phyloP scores from a whole-genome alignment of 2,113 vertebrate species.

The Xiphorhynchus elegans region DNA sequence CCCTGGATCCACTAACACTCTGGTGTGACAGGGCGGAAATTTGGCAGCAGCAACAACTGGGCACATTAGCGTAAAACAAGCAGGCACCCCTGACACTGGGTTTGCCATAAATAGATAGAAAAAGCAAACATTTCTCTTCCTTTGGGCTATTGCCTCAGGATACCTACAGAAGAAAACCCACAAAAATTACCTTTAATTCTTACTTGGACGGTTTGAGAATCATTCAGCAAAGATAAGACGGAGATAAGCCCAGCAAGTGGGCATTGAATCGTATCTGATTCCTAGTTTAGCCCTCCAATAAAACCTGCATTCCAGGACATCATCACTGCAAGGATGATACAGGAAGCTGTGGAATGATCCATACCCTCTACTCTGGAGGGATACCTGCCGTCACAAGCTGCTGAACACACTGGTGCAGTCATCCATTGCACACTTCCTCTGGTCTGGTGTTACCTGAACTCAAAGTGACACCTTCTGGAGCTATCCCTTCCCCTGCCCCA shows the following conservation, averaged over 20 bases:
- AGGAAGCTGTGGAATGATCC: neutral
- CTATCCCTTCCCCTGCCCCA: neutral
- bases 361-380: neutral
- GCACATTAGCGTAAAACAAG: neutral
- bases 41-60: neutral
- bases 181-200: neutral
- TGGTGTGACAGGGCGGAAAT: neutral
- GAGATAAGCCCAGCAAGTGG: neutral
- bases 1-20: neutral
- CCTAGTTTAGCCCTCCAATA: neutral
- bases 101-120: neutral
- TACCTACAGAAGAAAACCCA: neutral
- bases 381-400: neutral
- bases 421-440: neutral
- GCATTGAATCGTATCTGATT: neutral
- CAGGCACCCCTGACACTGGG: neutral
- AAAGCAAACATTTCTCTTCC: neutral
- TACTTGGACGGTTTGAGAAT: neutral
- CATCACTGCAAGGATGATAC: neutral
- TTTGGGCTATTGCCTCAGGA: neutral
- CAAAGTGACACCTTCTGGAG: neutral
- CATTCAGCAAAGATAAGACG: neutral
- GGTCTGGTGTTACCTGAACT: neutral
- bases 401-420: neutral
- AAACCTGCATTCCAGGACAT: neutral